Base-by-base conservation (phyloP, 2,113 vertebrate genomes). In the Channa maculata region DNA sequence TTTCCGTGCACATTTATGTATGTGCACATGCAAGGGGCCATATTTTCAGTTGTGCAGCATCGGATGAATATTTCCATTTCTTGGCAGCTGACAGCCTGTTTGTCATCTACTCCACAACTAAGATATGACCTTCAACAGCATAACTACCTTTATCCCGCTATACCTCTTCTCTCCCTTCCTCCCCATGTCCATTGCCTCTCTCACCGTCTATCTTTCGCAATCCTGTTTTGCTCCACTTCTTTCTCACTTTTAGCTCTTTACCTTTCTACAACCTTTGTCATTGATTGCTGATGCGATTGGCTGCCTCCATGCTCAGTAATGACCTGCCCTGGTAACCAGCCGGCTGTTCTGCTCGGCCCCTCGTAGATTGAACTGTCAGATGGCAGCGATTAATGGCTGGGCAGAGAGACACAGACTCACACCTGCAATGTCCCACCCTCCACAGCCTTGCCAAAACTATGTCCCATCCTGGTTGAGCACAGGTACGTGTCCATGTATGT, bases 361-460 rank as follows among this genome's bases (percentile, higher is more conserved):
- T 95, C 84, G 95, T 96, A 99, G 97, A 99, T 99, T 99, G 98
- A 99, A 99, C 97, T 99, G 98, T 99, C 98, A 99, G 95, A 96
- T 98, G 98, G 97, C 97, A 98, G 96, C 95, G 96, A 99, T 99
- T 98, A 96, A 99, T 99, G 97, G 96, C 94, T 91, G 95, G 95
- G 95, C 95, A 69, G 95, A 96, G 95, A 96, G 94, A 94, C 95
- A 95, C 95, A 95, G 84, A 95, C 96, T 96, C 95, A 74, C 86
- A 92, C 87, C 91, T 97, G 96, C 96, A 96, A 62, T 74, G 70
- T 69, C 87, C 87, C 80, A 74, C 92, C 75, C 39, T 59, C 67
- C 37, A 7, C 78, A 71, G 65, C 53, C 64, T 70, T 41, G 65
- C 75, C 72, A 44, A 44, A 65, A 61, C 9, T 34, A 62, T 38